Percentiles rank a stretch among this genome's conserved stretches.
phyloP scores from a whole-genome alignment of 2,888 invertebrate genomes.

The Caenorhabditis macrosperma region DNA sequence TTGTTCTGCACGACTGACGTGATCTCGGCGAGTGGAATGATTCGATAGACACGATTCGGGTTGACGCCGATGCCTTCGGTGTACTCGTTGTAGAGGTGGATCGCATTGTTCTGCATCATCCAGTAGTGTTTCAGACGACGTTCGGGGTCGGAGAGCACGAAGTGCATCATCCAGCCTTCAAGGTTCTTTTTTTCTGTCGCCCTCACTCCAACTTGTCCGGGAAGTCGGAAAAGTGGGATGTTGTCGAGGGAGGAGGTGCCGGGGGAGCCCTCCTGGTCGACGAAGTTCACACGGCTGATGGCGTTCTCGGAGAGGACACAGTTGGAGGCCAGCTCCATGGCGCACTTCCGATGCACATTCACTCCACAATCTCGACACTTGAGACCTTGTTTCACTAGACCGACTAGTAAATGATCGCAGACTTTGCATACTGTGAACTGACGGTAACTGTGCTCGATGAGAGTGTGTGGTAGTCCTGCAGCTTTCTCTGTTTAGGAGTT shows the following conservation, averaged over 20 bases:
- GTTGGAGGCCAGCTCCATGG: conserved; percentile 72
- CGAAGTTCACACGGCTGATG: conserved; percentile 60
- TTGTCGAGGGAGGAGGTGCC: conserved; percentile 51
- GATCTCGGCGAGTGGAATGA: conserved; percentile 76
- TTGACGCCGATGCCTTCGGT: conserved; percentile 70
- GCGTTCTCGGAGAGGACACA: conserved; percentile 75
- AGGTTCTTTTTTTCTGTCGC: conserved; percentile 62
- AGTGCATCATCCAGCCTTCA: conserved; percentile 79
- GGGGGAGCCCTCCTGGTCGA: conserved; percentile 8
- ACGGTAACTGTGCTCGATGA: conserved; percentile 79
- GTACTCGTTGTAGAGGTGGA: conserved; percentile 78
- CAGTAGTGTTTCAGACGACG: conserved; percentile 79
- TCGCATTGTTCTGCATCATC: conserved; percentile 75
- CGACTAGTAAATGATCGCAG: conserved; percentile 79
- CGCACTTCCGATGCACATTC: conserved; percentile 80
- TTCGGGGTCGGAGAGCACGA: conserved; percentile 72
- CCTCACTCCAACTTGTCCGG: conserved; percentile 68
- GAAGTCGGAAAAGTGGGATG: conserved; percentile 66
- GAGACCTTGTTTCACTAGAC: conserved; percentile 80
- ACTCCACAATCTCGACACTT: conserved; percentile 80
- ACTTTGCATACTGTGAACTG: conserved; percentile 80
- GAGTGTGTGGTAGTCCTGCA: conserved; percentile 78
- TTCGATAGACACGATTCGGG: conserved; percentile 70
- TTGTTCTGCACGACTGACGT: conserved; percentile 75
- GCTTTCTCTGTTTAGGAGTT: not conserved